Percentiles rank a stretch among this genome's conserved stretches.
Evolutionary conservation across 2,888 invertebrate species (phyloP).

Genomic region (Crossocerus cetratus): DNA sequence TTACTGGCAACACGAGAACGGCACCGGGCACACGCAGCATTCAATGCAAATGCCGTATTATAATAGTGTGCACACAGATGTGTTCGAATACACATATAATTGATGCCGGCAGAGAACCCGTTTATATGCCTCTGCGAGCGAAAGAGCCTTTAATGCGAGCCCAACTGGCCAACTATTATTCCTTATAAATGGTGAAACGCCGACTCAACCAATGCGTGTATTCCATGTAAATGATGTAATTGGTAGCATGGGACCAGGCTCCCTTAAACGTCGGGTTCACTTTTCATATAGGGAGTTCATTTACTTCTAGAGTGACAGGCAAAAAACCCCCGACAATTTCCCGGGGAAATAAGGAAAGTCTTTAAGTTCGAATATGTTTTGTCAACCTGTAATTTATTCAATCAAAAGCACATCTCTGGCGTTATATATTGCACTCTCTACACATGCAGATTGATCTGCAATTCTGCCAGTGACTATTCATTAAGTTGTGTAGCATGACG

Average conservation of each 20-base stretch:
- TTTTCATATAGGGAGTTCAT: no score
- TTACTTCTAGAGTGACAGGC: no score
- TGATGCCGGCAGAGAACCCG: neutral
- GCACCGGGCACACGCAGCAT: constrained; percentile 3
- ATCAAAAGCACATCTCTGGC: no score
- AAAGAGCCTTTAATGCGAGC: neutral
- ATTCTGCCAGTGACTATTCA: no score
- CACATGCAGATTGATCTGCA: no score
- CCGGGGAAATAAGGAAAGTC: no score
- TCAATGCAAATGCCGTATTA: neutral
- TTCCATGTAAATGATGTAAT: constrained; percentile 3
- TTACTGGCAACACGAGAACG: neutral
- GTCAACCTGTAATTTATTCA: no score
- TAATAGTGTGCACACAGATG: neutral
- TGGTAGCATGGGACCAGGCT: neutral
- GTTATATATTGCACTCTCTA: no score
- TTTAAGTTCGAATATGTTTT: no score
- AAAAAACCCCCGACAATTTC: no score
- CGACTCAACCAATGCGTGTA: neutral
- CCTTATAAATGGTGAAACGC: neutral
- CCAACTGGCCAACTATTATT: neutral
- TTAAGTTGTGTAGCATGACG: no score
- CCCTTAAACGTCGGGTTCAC: neutral
- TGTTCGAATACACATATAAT: neutral
- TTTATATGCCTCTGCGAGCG: neutral